Percentiles rank a stretch among this genome's conserved stretches.
These are phyloP conservation scores for Malurus splendens DNA, from an alignment of 2,797 vertebrate species.

Conservation along the genomic window DNA sequence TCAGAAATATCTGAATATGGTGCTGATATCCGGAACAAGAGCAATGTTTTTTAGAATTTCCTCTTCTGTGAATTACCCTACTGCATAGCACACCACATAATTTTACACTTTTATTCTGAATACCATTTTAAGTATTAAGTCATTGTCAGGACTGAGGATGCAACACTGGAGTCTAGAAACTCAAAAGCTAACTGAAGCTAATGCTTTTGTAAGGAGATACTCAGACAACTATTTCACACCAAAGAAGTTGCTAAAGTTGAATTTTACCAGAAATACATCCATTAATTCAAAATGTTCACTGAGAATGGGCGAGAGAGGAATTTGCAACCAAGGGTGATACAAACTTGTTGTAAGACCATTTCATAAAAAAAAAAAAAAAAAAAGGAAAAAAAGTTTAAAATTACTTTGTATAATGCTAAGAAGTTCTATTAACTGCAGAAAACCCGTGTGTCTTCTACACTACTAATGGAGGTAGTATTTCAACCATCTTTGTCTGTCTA, in stretches of 20 bases:
- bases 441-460: not conserved
- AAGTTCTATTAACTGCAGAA: not conserved
- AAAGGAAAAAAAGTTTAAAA: not conserved
- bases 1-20: not conserved
- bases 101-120: not conserved
- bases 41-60: not conserved
- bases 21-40: not conserved
- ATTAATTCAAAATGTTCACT: not conserved
- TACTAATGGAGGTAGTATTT: not conserved
- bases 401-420: not conserved
- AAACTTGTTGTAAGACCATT: not conserved
- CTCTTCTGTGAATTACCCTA: not conserved
- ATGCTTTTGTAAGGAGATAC: not conserved
- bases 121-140: not conserved
- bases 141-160: not conserved
- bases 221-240: not conserved
- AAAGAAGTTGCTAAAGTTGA: not conserved
- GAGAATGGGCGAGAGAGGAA: not conserved
- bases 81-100: not conserved
- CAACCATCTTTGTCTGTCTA: not conserved
- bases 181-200: not conserved
- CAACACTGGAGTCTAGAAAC: not conserved
- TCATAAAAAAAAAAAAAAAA: not conserved
- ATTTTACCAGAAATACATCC: not conserved
- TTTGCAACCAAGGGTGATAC: not conserved